These are phyloP conservation scores for Protodeltote pygarga DNA, from an alignment of 2,888 invertebrate genomes.

Conservation along the genomic window DNA sequence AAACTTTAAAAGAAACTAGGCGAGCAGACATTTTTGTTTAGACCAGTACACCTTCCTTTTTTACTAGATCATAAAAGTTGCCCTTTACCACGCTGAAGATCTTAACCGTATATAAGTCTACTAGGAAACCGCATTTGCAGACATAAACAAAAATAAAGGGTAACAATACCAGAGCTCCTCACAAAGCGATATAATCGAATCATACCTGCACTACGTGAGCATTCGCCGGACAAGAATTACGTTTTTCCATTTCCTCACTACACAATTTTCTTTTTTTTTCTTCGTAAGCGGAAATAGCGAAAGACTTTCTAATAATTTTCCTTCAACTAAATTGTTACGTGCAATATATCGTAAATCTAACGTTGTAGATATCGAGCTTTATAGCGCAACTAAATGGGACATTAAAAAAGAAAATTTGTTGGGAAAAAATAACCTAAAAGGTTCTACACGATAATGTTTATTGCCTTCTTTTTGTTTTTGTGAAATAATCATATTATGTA, in stretches of 20 bases:
- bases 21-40: too few relatives aligned
- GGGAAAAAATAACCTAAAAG: constrained; percentile 18
- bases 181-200: constrained; percentile 48
- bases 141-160: constrained; percentile 42
- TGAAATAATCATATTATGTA: constrained; percentile 39
- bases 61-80: constrained; percentile 32
- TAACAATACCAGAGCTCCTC: constrained; percentile 9
- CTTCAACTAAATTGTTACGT: constrained; percentile 33
- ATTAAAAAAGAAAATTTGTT: constrained; percentile 42
- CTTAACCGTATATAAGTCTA: too few relatives aligned
- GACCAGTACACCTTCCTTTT: constrained; percentile 18
- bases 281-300: constrained; percentile 48
- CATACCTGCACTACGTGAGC: constrained; percentile 46
- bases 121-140: too few relatives aligned
- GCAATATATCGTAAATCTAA: constrained; percentile 52
- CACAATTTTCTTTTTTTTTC: constrained; percentile 41
- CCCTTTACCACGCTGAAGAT: constrained; percentile 32
- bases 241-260: constrained; percentile 49
- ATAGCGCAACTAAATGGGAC: constrained; percentile 46
- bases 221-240: constrained; percentile 40
- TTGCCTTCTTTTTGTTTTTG: constrained; percentile 5
- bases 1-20: too few relatives aligned
- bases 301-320: constrained; percentile 52
- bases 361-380: constrained; percentile 49
- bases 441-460: constrained; percentile 13